phyloP scores from a whole-genome alignment of 2,888 invertebrate genomes.

The Bedellia somnulentella region DNA sequence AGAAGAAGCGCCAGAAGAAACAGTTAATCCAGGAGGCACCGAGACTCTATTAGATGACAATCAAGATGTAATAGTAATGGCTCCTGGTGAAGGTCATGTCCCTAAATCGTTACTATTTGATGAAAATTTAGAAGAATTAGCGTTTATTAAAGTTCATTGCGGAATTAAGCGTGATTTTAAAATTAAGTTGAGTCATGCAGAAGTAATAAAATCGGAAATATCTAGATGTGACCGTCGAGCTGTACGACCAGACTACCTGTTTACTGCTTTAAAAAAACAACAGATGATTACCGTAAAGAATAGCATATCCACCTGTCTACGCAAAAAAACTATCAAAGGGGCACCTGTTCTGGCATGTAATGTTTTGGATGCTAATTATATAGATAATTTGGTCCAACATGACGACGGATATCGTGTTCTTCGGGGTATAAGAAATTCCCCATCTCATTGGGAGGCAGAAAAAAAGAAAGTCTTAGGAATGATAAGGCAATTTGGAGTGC shows the following conservation, averaged over 20 bases:
- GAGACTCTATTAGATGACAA: constrained; percentile 12
- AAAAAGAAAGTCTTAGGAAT: constrained; percentile 11
- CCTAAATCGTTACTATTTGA: constrained; percentile 11
- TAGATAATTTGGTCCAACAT: constrained; percentile 10
- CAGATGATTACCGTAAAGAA: constrained; percentile 4
- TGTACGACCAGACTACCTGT: constrained; percentile 12
- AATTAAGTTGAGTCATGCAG: constrained; percentile 9
- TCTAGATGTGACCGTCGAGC: constrained; percentile 11
- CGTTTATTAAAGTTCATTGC: constrained; percentile 10
- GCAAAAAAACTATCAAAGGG: constrained; percentile 11
- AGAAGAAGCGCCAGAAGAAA: constrained; percentile 2
- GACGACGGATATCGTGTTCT: constrained; percentile 11
- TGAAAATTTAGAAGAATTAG: constrained; percentile 10
- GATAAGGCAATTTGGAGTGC: constrained; percentile 9
- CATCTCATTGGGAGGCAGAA: constrained; percentile 14
- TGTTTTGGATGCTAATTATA: constrained; percentile 8
- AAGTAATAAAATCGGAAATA: constrained; percentile 12
- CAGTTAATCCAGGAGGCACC: constrained; percentile 10
- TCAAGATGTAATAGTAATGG: constrained; percentile 10
- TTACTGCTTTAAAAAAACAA: constrained; percentile 10
- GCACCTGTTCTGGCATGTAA: constrained; percentile 10
- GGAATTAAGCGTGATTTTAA: constrained; percentile 10
- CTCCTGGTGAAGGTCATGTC: constrained; percentile 11
- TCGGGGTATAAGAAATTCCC: constrained; percentile 11
- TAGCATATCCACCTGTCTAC: constrained; percentile 11